phyloP scores from a whole-genome alignment of 2,888 invertebrate genomes.

The Machimus atricapillus region DNA sequence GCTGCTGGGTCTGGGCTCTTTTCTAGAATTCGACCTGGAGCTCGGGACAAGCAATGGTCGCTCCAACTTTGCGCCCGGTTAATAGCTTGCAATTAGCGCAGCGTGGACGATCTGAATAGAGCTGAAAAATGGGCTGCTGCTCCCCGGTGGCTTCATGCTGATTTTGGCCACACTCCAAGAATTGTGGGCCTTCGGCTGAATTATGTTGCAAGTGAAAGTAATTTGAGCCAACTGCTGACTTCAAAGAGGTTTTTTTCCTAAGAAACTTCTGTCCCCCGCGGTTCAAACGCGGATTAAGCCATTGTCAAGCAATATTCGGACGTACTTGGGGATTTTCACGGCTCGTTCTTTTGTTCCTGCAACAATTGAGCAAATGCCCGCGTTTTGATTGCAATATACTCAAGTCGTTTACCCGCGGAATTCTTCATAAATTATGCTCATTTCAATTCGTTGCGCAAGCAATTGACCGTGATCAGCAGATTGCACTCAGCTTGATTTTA shows the following conservation, averaged over 20 bases:
- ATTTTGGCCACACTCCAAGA: conserved; percentile 29
- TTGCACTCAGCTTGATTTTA: background rate
- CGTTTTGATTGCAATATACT: background rate
- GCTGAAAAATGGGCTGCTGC: background rate
- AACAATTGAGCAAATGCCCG: background rate
- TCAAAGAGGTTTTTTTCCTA: background rate
- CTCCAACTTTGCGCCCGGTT: background rate
- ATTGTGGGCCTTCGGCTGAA: conserved; percentile 16
- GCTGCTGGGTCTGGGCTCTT: background rate
- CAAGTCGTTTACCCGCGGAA: background rate
- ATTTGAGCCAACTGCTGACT: conserved; percentile 21
- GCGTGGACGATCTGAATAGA: background rate
- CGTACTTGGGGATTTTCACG: background rate
- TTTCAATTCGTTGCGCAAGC: background rate
- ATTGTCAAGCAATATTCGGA: background rate
- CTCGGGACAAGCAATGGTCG: background rate
- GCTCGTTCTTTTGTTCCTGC: background rate
- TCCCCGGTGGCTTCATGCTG: conserved; percentile 10
- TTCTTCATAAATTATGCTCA: background rate
- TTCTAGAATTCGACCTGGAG: background rate
- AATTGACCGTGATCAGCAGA: background rate
- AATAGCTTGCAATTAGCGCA: conserved; percentile 7
- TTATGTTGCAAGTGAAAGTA: conserved; percentile 26
- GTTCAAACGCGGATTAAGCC: background rate
- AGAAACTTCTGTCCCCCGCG: conserved; percentile 10